Evolutionary conservation across 1,140 invertebrate species (phyloP).

Genomic region (Polyergus mexicanus): DNA sequence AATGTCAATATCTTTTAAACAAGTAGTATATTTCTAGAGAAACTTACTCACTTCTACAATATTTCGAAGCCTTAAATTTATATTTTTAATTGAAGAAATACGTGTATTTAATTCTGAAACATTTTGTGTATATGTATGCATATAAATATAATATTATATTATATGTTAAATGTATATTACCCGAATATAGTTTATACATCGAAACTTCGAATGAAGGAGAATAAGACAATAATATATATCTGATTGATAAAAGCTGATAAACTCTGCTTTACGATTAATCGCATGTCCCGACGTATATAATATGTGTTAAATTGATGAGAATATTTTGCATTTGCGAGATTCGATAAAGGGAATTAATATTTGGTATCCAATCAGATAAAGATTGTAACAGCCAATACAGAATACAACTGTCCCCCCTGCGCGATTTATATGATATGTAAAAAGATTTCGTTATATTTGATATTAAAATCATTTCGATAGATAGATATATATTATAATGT

Average conservation of each 20-base stretch:
- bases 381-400: conserved; percentile 25
- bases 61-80: too few species aligned
- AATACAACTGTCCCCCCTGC: neutral
- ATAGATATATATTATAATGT: neutral
- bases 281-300: neutral
- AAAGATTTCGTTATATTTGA: conserved; percentile 7
- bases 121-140: too few species aligned
- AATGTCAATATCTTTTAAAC: too few species aligned
- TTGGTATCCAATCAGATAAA: conserved; percentile 44
- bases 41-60: too few species aligned
- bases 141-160: too few species aligned
- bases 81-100: too few species aligned
- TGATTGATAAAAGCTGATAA: conserved; percentile 18
- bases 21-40: too few species aligned
- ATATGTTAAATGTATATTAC: too few species aligned
- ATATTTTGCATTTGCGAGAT: conserved; percentile 47
- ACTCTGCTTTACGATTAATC: neutral
- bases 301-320: conserved; percentile 31
- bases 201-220: neutral
- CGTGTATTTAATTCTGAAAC: too few species aligned
- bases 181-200: neutral
- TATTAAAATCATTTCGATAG: neutral
- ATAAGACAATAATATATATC: neutral
- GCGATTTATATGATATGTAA: conserved; percentile 20
- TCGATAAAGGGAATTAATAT: conserved; percentile 51